A percentile compares a stretch with the other conserved stretches of the same genome.
Evolutionary conservation across 2,113 vertebrate species (phyloP).

Genomic region (Laticauda laticaudata): DNA sequence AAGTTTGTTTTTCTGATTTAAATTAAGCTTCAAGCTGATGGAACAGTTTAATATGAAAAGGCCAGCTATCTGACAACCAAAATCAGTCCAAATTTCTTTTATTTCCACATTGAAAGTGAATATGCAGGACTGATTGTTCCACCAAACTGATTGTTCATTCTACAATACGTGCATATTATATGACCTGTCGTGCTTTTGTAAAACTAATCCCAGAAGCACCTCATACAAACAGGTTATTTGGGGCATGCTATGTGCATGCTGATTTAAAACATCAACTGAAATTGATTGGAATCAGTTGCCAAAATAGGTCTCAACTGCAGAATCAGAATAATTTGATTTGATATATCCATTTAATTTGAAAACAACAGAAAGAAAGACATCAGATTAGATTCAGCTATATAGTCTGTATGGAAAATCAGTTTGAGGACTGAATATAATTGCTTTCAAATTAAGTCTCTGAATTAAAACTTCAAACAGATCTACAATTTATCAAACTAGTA

Average conservation of each 20-base stretch:
- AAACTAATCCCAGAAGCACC: background rate
- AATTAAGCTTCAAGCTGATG: background rate
- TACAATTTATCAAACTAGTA: background rate
- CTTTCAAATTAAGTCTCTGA: background rate
- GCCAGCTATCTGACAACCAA: background rate
- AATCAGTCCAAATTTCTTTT: background rate
- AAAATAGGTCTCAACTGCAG: background rate
- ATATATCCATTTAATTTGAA: background rate
- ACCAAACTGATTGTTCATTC: background rate
- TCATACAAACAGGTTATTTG: background rate
- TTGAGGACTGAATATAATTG: background rate
- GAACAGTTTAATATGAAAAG: background rate
- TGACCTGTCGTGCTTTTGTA: background rate
- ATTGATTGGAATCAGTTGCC: background rate
- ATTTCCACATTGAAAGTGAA: background rate
- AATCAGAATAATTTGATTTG: background rate
- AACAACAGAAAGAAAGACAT: background rate
- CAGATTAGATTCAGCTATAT: background rate
- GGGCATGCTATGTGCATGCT: background rate
- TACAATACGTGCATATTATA: background rate
- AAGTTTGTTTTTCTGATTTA: background rate
- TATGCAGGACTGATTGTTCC: background rate
- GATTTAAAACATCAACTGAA: background rate
- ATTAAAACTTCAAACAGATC: background rate
- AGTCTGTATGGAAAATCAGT: background rate